Conservation (phyloP, 2,888 invertebrate species). For the Idaea biselata region DNA sequence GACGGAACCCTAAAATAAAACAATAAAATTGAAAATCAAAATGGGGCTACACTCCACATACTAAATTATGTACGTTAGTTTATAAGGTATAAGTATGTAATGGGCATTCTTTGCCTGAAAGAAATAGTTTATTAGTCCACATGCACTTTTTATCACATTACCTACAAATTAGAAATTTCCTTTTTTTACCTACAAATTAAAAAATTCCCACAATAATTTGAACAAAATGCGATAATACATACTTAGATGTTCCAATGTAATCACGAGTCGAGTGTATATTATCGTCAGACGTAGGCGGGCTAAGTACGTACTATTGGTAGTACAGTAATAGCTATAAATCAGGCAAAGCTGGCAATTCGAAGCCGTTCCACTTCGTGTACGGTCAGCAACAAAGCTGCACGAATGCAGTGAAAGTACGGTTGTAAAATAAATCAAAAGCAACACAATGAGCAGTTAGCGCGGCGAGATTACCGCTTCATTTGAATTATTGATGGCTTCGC, state of each 20-base stretch:
- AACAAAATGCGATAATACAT: not conserved
- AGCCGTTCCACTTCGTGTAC: slow-evolving; percentile 22
- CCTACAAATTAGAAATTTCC: too few relatives aligned
- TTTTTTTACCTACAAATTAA: too few relatives aligned
- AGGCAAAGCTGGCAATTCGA: slow-evolving; percentile 27
- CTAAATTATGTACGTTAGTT: too few relatives aligned
- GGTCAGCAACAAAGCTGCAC: slow-evolving; percentile 21
- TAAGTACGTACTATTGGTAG: slow-evolving; percentile 15
- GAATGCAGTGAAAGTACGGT: slow-evolving; percentile 58
- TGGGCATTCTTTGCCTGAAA: too few relatives aligned
- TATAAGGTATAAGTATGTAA: too few relatives aligned
- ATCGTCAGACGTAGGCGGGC: slow-evolving; percentile 5
- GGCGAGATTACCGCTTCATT: slow-evolving; percentile 60
- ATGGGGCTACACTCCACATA: too few relatives aligned
- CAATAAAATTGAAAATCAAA: too few relatives aligned
- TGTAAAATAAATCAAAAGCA: slow-evolving; percentile 67
- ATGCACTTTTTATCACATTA: too few relatives aligned
- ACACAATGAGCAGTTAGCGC: slow-evolving; percentile 66
- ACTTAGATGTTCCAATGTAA: not conserved
- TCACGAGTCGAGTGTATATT: slow-evolving; percentile 10
- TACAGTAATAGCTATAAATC: slow-evolving; percentile 27
- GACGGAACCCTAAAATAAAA: too few relatives aligned
- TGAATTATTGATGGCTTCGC: slow-evolving; percentile 53
- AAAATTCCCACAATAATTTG: not conserved
- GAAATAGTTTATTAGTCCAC: too few relatives aligned